Conservation (phyloP, 1,140 invertebrate genomes). For the Aphaenogaster ashmeadi region DNA sequence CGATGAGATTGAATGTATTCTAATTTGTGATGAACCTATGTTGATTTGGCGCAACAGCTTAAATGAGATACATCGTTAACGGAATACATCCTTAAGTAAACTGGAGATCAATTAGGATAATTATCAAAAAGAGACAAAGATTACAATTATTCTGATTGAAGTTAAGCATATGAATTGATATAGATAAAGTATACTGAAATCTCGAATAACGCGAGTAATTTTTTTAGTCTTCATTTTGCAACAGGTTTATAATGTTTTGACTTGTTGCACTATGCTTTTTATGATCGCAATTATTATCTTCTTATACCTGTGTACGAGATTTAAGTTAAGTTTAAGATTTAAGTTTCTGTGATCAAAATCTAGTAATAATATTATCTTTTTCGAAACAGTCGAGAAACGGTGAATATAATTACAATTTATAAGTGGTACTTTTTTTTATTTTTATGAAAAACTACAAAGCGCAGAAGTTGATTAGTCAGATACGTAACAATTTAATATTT, state of each 20-base stretch:
- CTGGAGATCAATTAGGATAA: background rate
- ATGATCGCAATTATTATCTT: background rate
- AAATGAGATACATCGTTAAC: background rate
- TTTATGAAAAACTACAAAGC: background rate
- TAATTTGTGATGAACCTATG: background rate
- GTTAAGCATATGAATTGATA: background rate
- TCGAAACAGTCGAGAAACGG: background rate
- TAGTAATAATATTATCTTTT: background rate
- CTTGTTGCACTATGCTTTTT: slow-evolving; percentile 27
- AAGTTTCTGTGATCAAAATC: background rate
- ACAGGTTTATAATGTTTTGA: slow-evolving; percentile 46
- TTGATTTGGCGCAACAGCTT: background rate
- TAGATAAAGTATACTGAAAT: background rate
- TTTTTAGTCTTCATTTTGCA: slow-evolving; percentile 27
- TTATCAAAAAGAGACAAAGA: background rate
- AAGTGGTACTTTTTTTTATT: background rate
- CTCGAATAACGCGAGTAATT: background rate
- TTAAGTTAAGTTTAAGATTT: background rate
- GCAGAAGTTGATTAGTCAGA: background rate
- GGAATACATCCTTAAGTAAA: background rate
- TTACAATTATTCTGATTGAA: background rate
- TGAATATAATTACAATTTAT: background rate
- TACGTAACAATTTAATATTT: background rate
- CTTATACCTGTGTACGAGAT: background rate
- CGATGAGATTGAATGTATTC: background rate